Evolutionary conservation across 37 sponge, comb jelly and placozoan genomes (phyloP).

Genomic region (Chondrilla cf. caribensis): DNA sequence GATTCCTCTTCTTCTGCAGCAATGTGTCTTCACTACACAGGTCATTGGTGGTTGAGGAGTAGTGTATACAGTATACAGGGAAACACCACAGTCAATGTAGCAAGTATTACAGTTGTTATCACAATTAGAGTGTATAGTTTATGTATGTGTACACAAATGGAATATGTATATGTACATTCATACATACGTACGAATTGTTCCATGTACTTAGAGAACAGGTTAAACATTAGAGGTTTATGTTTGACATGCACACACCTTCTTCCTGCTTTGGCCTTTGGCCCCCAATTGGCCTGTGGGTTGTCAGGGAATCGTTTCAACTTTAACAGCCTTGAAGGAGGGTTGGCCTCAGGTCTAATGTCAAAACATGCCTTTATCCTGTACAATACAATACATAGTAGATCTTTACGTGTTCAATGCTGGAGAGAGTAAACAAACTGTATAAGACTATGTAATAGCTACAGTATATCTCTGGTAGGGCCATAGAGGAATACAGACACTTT

Average conservation of each 20-base stretch:
- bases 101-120: no score
- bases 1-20: constrained; percentile 2
- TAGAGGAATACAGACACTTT: no score
- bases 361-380: constrained; percentile 66
- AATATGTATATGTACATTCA: neutral
- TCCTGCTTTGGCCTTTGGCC: constrained; percentile 91
- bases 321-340: constrained; percentile 69
- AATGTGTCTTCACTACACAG: neutral
- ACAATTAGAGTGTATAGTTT: no score
- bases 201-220: neutral
- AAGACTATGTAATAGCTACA: neutral
- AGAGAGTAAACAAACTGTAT: neutral
- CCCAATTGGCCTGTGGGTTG: constrained; percentile 98
- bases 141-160: neutral
- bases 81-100: neutral
- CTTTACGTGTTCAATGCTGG: neutral
- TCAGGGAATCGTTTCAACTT: constrained; percentile 86
- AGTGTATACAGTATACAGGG: neutral
- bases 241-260: constrained; percentile 54
- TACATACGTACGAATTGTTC: neutral
- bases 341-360: constrained; percentile 67
- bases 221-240: neutral
- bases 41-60: neutral
- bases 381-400: neutral
- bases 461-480: no score